Base-by-base conservation (phyloP, 2,888 invertebrate species). In the Cheilosia variabilis region DNA sequence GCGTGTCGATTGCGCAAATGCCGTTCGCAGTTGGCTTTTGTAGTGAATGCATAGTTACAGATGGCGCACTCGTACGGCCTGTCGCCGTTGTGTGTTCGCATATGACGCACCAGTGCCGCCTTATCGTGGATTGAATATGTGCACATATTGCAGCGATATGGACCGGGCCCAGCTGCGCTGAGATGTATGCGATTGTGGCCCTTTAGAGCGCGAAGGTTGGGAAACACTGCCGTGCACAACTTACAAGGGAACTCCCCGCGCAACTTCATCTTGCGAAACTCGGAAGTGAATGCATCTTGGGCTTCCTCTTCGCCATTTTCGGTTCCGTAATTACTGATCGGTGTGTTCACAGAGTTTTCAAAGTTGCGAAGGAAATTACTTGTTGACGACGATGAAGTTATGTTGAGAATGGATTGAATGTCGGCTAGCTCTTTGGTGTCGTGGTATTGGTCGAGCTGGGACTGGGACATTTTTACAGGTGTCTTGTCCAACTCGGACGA, bases 1-100 rank as follows among this genome's bases (percentile, higher is more conserved):
- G 96, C 95, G 90, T 98, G 98, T 27, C 98, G 95, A 91, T 98
- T 98, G 87, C 98, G 94, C 89, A 98, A 94, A 91, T 99, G 98
- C 6, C 98, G 94, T 92, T 99, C 98, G 91, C 99, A 99, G 91
- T 99, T 98, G 1, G 98, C 98, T 93, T 98, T 98, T 0, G 98
- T 98, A 31, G 98, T 98, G 92, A 99, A 99, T 2, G 98, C 98
- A 90, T 97, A 98, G 90, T 97, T 97, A 92, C 99, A 99, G n/a
- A 98, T 94, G 0, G 96, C 95, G 90, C 98, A 99, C 91, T 98
- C 97, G 90, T 97, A 98, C 0, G 98, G 98, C 13, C 98, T 94
- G 89, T 98, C 98, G 0, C 98, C 98, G 90, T 98, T 98, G 92
- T 98, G 98, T 0, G 97, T 97, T 53, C 98, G 94, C 95, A 98